These are phyloP conservation scores for Amblyopsis rosae DNA, from an alignment of 2,113 vertebrate species.

Conservation along the genomic window DNA sequence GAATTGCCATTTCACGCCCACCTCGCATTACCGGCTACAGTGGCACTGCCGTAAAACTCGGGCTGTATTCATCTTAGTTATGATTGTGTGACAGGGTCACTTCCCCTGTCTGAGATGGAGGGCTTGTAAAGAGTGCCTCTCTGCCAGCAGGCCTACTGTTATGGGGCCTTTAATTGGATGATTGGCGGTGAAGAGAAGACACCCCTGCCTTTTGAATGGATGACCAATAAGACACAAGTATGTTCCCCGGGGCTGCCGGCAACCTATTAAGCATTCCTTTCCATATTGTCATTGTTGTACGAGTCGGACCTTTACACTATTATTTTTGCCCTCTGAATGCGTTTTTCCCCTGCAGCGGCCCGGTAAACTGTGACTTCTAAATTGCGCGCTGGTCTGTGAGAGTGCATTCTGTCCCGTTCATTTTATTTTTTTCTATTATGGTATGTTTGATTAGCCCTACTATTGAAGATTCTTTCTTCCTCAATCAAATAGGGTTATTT, in stretches of 20 bases:
- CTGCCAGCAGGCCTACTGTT: slow-evolving; percentile 63
- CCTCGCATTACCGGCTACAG: slow-evolving; percentile 59
- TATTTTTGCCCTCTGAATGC: slow-evolving; percentile 21
- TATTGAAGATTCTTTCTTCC: slow-evolving; percentile 29
- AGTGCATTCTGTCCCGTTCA: slow-evolving; percentile 54
- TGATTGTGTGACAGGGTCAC: slow-evolving; percentile 67
- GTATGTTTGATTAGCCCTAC: slow-evolving; percentile 45
- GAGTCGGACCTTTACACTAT: slow-evolving; percentile 51
- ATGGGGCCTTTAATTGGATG: slow-evolving; percentile 77
- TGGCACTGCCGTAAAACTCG: slow-evolving; percentile 50
- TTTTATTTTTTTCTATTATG: slow-evolving; percentile 37
- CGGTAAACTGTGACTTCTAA: slow-evolving; percentile 60
- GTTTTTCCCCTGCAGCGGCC: slow-evolving; percentile 29
- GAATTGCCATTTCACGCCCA: slow-evolving; percentile 50
- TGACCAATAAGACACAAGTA: slow-evolving; percentile 68
- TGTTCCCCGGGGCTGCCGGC: slow-evolving; percentile 58
- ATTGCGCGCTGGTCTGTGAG: slow-evolving; percentile 58
- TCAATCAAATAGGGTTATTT: slow-evolving; percentile 35
- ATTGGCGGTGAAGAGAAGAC: slow-evolving; percentile 70
- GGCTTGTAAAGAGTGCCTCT: slow-evolving; percentile 64
- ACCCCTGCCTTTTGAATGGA: slow-evolving; percentile 72
- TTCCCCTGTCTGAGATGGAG: slow-evolving; percentile 57
- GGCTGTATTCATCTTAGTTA: slow-evolving; percentile 76
- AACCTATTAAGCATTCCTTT: slow-evolving; percentile 72
- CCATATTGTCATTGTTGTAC: slow-evolving; percentile 68